Base-by-base conservation (phyloP, 2,113 vertebrate species). In the Hippolais icterina region DNA sequence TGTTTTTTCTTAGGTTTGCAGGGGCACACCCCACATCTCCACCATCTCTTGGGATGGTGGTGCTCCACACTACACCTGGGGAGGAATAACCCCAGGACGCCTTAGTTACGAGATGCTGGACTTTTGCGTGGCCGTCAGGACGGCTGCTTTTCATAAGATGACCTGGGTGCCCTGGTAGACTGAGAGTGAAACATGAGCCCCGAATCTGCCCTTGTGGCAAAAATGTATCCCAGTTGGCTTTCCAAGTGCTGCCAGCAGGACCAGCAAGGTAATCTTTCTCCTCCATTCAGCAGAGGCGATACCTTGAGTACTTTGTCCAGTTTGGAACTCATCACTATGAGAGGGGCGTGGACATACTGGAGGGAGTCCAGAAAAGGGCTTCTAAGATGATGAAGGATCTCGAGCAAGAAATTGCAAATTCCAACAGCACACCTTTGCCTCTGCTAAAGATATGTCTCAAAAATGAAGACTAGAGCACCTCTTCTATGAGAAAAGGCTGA, bases 51-150 rank as follows among this genome's bases (percentile, higher is more conserved):
- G 41, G 41, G 41, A 15, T 42, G 41, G 41, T 13, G 41, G 41
- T 12, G 15, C 41, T 42, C 13, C 41, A 42, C 41, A 42, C 52
- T 47, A 12, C 24, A 53, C 5, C 11, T 57, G 13, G 15, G 15
- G 23, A 66, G 52, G 23, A 63, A 60, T 15, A 66, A 19, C 2
- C 6, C 15, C 12, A 61, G 9, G 10, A 35, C 42, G 10, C 35
- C 15, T 14, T 39, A 25, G 23, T n/a, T 47, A 24, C 4, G 15
- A n/a, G 63, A 44, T 0, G 0, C 8, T 50, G 25, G 5, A 3
- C 7, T 33, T 5, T 6, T 59, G 12, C 19, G 69, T n/a, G 35
- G 2, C 2, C 17, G 31, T 10, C 19, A 54, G 28, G 28, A 94
- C 74, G 19, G 7, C 17, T 37, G 4, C 22, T 82, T 82, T 65